Percentiles rank a stretch among this genome's conserved stretches.
Conservation (phyloP, 2,113 vertebrate species). For the Anarhynchus alexandrinus region DNA sequence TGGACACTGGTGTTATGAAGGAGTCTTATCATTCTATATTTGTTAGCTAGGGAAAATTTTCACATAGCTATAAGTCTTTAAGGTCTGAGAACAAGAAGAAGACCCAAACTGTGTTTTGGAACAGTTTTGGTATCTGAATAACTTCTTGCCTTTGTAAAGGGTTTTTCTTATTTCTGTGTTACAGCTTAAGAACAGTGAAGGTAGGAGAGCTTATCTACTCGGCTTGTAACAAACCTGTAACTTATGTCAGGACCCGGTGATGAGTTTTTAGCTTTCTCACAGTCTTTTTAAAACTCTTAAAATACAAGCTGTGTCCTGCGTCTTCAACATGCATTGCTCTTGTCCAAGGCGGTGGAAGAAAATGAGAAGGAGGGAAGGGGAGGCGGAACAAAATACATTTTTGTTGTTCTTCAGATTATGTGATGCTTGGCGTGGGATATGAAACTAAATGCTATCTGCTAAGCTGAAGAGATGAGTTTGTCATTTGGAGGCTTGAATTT, state of each 20-base stretch:
- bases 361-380: background rate
- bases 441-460: background rate
- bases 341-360: background rate
- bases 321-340: background rate
- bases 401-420: background rate
- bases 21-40: background rate
- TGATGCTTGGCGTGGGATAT: background rate
- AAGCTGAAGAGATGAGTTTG: background rate
- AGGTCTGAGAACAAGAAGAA: background rate
- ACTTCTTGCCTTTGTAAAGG: background rate
- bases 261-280: background rate
- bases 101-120: background rate
- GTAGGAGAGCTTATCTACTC: background rate
- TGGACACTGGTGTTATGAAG: background rate
- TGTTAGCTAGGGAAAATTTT: background rate
- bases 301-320: background rate
- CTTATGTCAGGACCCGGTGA: background rate
- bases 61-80: background rate
- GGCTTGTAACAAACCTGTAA: background rate
- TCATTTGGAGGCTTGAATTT: background rate
- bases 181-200: background rate
- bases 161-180: background rate
- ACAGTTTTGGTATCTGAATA: background rate
- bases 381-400: accelerated
- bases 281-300: background rate